Conservation (phyloP, 1,140 invertebrate genomes). For the Penaeus japonicus region DNA sequence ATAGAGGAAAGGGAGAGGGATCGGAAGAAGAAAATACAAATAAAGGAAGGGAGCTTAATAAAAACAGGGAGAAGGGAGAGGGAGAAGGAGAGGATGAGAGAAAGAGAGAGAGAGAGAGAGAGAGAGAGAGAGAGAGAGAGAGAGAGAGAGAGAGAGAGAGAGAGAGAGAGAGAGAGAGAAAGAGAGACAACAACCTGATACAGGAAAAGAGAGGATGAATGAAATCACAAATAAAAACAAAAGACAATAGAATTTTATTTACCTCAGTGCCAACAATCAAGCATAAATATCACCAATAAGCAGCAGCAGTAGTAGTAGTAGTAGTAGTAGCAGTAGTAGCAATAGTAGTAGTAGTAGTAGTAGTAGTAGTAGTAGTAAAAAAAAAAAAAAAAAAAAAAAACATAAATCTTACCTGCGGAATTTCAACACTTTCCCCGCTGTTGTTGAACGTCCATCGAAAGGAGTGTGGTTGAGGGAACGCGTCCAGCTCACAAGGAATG, state of each 20-base stretch:
- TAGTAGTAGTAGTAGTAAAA: too few species aligned
- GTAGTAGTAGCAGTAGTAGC: too few species aligned
- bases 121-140: not conserved
- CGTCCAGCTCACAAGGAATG: slow-evolving; percentile 59
- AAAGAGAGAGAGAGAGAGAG: too few species aligned
- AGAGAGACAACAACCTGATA: too few species aligned
- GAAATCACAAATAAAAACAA: not conserved
- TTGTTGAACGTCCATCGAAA: slow-evolving; percentile 59
- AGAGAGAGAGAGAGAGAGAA: too few species aligned
- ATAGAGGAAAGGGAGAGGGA: not conserved
- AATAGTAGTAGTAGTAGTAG: too few species aligned
- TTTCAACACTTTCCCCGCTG: slow-evolving; percentile 45
- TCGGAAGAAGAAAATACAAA: not conserved
- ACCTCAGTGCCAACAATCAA: not conserved
- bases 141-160: too few species aligned
- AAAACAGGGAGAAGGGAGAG: not conserved
- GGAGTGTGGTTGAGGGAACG: slow-evolving; percentile 46
- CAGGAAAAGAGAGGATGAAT: too few species aligned
- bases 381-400: too few species aligned
- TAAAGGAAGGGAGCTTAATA: not conserved
- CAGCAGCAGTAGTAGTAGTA: too few species aligned
- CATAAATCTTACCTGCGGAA: not conserved
- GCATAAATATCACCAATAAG: too few species aligned
- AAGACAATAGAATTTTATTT: not conserved
- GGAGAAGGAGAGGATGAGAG: too few species aligned